Conservation (phyloP, 1,140 invertebrate species). For the Cydia amplana region DNA sequence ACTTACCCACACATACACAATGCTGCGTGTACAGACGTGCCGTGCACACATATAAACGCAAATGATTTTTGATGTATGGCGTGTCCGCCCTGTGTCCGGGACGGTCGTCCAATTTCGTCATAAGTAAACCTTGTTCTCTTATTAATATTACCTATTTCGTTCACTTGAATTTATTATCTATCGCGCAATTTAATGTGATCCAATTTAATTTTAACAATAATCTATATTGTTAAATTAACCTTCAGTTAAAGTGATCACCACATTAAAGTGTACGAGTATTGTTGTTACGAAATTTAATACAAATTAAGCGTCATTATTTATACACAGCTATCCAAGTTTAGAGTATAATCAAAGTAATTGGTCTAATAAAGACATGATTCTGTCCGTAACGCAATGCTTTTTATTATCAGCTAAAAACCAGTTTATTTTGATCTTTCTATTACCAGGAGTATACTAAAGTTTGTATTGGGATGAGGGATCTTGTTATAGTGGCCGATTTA, state of each 20-base stretch:
- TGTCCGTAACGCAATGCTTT: slow-evolving; percentile 48
- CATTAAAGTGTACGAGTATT: slow-evolving; percentile 14
- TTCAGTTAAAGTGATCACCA: slow-evolving; percentile 13
- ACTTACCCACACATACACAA: no score
- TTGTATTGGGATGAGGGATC: slow-evolving; percentile 35
- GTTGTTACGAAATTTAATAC: slow-evolving; percentile 23
- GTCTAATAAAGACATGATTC: slow-evolving; percentile 68
- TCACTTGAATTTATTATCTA: not conserved
- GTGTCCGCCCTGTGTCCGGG: no score
- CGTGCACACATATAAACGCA: no score
- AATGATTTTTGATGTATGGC: no score
- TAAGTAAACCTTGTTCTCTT: no score
- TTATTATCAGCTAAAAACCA: slow-evolving; percentile 44
- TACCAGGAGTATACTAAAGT: slow-evolving; percentile 21
- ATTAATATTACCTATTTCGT: no score
- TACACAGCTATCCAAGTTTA: slow-evolving; percentile 35
- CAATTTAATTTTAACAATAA: not conserved
- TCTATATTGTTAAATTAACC: not conserved
- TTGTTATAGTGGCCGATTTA: slow-evolving; percentile 42
- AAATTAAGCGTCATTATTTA: slow-evolving; percentile 29
- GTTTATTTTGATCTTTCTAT: slow-evolving; percentile 40
- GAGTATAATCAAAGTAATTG: slow-evolving; percentile 54
- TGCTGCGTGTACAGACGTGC: no score
- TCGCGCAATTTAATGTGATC: not conserved
- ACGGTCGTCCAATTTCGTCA: no score